Conservation (phyloP, 2,888 invertebrate species). For the Harmothoe impar region DNA sequence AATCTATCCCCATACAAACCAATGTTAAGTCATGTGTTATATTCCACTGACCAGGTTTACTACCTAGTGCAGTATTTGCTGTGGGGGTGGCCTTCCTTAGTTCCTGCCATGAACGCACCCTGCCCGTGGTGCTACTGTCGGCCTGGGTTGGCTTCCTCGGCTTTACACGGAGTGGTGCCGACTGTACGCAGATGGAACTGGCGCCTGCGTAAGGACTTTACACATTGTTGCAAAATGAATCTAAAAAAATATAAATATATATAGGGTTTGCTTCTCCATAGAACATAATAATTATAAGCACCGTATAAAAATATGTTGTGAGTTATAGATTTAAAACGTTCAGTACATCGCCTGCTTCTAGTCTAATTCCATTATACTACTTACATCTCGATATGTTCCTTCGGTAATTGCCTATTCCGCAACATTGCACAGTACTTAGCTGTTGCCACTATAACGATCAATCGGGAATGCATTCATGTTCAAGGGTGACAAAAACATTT, state of each 20-base stretch:
- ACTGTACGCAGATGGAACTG: constrained; percentile 28
- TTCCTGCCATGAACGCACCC: background rate
- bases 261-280: background rate
- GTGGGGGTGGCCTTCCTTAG: constrained; percentile 22
- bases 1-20: too few relatives aligned
- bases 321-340: too few relatives aligned
- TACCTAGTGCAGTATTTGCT: background rate
- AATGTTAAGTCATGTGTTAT: too few relatives aligned
- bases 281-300: background rate
- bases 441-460: too few relatives aligned
- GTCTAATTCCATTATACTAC: too few relatives aligned
- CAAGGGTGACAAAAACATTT: too few relatives aligned
- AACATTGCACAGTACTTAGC: too few relatives aligned
- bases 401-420: too few relatives aligned
- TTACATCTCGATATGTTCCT: too few relatives aligned
- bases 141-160: constrained; percentile 17
- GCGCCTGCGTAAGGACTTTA: constrained; percentile 30
- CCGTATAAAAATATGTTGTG: background rate
- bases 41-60: background rate
- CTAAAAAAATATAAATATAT: background rate
- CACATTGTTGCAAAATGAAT: background rate
- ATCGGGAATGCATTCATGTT: too few relatives aligned
- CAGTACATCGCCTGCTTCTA: too few relatives aligned
- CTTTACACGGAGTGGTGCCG: constrained; percentile 32
- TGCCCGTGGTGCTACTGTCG: background rate